Base-by-base conservation (phyloP, 2,888 invertebrate genomes). In the Agrotis puta region DNA sequence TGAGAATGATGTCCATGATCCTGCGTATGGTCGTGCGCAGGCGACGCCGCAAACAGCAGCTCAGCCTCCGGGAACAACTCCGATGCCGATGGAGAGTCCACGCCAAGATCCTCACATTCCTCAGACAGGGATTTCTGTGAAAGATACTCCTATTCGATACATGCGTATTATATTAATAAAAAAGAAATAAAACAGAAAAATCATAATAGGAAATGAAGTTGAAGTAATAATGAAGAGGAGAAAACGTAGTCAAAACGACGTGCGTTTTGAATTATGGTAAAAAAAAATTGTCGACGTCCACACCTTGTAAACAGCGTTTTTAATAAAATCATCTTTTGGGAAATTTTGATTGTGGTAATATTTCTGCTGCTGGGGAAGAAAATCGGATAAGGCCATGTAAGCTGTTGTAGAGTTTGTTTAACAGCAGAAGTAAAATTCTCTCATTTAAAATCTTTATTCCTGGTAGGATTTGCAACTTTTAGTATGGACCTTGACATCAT, bases 21-120 rank as follows among this genome's bases (percentile, higher is more conserved):
- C 11, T 91, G 92, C 1, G 87, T 94, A 83, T 97, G 97, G 70
- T 97, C 97, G 33, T 97, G 97, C 0, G 98, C 97, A 0, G 98
- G 97, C 82, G 98, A 98, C 0, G 97, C 96, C 69, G 98, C 97
- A 85, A 98, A 97, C 62, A 98, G 91, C 63, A 98, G 92, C 88
- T 98, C 98, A 0, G 98, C 98, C 87, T 98, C 98, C 0, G 98
- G 98, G 88, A 98, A 98, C 78, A 98, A 92, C 87, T 98, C 98
- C 75, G 98, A 97, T 0, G 98, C 97, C n/a, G 98, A 98, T 0
- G 98, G 98, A 57, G 98, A 98, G 85, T 98, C 98, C 63, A 98
- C 98, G 6, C 98, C 98, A 16, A 98, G 94, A 88, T 98, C 98
- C 86, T 98, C 98, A 90, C 98, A 98, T 90, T 98, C 98, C 88